Evolutionary conservation across 2,888 invertebrate species (phyloP), one percentile per base, ranked within the genome.

Genomic region (Nemurella pictetii): DNA sequence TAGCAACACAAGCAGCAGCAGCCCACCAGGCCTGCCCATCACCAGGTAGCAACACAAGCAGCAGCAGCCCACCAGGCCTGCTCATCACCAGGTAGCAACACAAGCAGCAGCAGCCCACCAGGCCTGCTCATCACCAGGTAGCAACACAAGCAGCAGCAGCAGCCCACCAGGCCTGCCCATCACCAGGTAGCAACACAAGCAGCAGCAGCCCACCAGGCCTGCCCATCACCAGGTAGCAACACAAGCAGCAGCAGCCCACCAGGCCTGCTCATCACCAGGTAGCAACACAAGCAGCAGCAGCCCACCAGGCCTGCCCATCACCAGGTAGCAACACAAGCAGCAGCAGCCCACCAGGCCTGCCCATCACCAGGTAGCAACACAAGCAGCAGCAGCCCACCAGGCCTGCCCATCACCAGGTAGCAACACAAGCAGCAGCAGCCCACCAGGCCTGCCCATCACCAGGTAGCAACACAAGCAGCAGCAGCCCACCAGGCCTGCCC

Each of bases 191-290:
- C 28, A 32, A 80, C 80, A 4, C 74, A 25, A 35, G 35, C 35
- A 4, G 35, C 12, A 4, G 4, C 12, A 35, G 35, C 35, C 35
- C 12, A n/a, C n/a, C n/a, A n/a, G n/a, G n/a, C n/a, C n/a, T n/a
- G n/a, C n/a, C n/a, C n/a, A n/a, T n/a, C n/a, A n/a, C n/a, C n/a
- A n/a, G n/a, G n/a, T 35, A 35, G 35, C 35, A 35, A 12, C 12
- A 4, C 12, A 7, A 35, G 35, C 35, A 35, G 35, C 12, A 4
- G 4, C 35, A 35, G 35, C 35, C 35, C 4, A 7, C 35, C 55
- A 12, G 93, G 92, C 26, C 88, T 93, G 85, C 90, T 93, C 29
- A 88, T 93, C 28, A 92, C 93, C 27, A 92, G 91, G 92, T 92
- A 89, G 73, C 28, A 32, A 80, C 80, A 4, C 74, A 25, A 35